These are phyloP conservation scores for Mobula hypostoma DNA, from an alignment of 2,113 vertebrate species.

Conservation along the genomic window DNA sequence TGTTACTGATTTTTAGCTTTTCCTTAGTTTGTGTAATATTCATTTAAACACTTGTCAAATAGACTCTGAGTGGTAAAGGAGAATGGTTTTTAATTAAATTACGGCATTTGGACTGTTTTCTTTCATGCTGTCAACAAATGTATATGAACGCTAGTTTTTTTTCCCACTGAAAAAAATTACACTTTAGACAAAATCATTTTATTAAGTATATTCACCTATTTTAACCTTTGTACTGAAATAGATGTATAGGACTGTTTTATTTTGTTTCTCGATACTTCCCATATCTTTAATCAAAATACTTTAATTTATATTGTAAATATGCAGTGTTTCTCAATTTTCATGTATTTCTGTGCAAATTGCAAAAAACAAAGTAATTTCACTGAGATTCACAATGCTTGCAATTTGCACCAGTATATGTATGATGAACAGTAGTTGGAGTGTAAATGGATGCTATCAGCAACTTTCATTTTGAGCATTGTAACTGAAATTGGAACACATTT, in stretches of 20 bases:
- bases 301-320: background rate
- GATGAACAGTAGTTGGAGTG: too few species aligned
- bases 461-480: too few species aligned
- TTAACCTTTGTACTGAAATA: background rate
- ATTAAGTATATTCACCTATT: background rate
- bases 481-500: too few species aligned
- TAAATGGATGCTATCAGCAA: too few species aligned
- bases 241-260: background rate
- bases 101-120: conserved; percentile 39
- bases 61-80: conserved; percentile 43
- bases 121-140: conserved; percentile 42
- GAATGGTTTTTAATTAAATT: conserved; percentile 43
- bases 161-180: conserved; percentile 41
- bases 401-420: too few species aligned
- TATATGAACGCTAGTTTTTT: conserved; percentile 41
- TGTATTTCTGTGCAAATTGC: too few species aligned
- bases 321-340: too few species aligned
- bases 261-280: background rate
- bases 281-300: background rate
- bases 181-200: conserved; percentile 47
- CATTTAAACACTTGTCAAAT: conserved; percentile 48
- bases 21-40: conserved; percentile 46
- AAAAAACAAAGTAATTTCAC: too few species aligned
- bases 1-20: conserved; percentile 51
- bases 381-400: too few species aligned